Base-by-base conservation (phyloP, 1,140 invertebrate genomes). In the Cyphomyrmex costatus region DNA sequence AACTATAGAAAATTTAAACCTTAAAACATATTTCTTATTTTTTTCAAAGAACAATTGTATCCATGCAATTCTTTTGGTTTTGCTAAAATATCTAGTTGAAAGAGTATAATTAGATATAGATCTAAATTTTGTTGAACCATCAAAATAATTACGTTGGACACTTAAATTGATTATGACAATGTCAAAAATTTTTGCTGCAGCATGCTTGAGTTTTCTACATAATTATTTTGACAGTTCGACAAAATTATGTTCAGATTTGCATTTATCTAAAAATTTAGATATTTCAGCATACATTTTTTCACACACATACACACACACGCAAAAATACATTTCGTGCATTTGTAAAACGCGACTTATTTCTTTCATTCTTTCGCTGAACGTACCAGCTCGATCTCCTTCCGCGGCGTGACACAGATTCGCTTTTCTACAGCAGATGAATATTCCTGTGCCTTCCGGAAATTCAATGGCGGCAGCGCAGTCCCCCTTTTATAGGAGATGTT, bases 401-500 rank as follows among this genome's bases (percentile, higher is more conserved):
- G 58, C 21, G 19, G 8, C 12, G 33, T 77, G 60, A 74, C 88
- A 71, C 63, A 86, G 68, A 86, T 88, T 36, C 66, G 21, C 24
- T 46, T 66, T 77, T n/a, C 42, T 30, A 10, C 21, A 73, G 33
- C 60, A 83, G 86, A 90, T 90, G 89, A 88, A 90, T 90, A 90
- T 88, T 86, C 77, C 58, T 58, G 71, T 56, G 60, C 63, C 56
- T 85, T 77, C 82, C 89, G 89, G 88, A 90, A 90, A 90, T 90
- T 90, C 86, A 83, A 88, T 82, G 88, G 85, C 61, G 79, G 56
- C 76, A 33, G 36, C 79, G 73, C 77, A 65, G 82, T 73, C 71
- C 56, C 70, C 87, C 76, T 78, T 90, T 90, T 88, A 90, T 90
- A 63, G 68, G 74, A 80, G 82, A 90, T 77, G 88, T 90, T 90